Base-by-base conservation (phyloP, 1,140 invertebrate genomes). In the Xylocopa sonorina region DNA sequence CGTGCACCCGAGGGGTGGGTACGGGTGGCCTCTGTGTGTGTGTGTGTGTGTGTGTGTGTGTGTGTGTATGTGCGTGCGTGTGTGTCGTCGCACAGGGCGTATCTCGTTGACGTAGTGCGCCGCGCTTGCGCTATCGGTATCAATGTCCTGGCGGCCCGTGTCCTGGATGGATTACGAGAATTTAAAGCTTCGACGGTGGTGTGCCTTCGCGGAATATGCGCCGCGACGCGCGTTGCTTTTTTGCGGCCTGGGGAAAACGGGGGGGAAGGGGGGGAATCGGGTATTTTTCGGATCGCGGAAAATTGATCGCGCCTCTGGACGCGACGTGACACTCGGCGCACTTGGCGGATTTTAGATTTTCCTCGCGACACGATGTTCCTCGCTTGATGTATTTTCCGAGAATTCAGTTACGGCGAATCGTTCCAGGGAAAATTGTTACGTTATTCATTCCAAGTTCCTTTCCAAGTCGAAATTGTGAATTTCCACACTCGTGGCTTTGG, bases 71-170 rank as follows among this genome's bases (percentile, higher is more conserved):
- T 58, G 51, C 32, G 46, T 64, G 46, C 55, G 50, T n/a, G 24
- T 18, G 41, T 29, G 68, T 74, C 66, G 43, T 63, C 43, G 63
- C 43, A 27, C 82, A 71, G 75, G 79, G 71, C 84, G 74, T 85
- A 85, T 84, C 84, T 85, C 64, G 68, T 86, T 84, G 81, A 80
- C 77, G 55, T 76, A 83, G 55, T 75, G 46, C 60, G 34, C 32
- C 57, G 82, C 78, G 80, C 75, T 50, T 85, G 66, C 83, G 84
- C 71, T 84, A 76, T 86, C 71, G 76, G 62, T 80, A 85, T 85
- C 72, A 80, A 81, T 73, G 80, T 77, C 55, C 76, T 77, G 71
- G 60, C 64, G 60, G 41, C 53, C 50, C 72, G 76, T 80, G 72
- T 82, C 58, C 83, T 57, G 38, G 46, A 82, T 71, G 80, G 83